Evolutionary conservation across 2,888 invertebrate species (phyloP), one percentile per base, ranked within the genome.

Genomic region (Drosophila limbata): DNA sequence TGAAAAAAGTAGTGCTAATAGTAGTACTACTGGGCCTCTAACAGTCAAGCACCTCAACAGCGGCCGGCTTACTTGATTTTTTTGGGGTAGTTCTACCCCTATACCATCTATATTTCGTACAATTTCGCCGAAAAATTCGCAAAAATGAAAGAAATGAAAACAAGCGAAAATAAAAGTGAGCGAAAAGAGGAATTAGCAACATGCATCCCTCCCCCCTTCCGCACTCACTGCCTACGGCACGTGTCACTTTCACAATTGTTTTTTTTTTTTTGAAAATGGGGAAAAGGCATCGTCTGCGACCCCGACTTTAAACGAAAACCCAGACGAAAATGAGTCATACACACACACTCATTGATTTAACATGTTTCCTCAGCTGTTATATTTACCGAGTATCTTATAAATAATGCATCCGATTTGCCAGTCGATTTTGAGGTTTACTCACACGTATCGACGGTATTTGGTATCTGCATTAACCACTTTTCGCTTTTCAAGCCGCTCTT

Each of bases 201-300:
- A 37, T 50, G 57, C 28, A 35, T 4, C 37, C 33, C 51, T 15
- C 15, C 5, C 60, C 45, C 31, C n/a, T 10, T 6, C 33, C 6
- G 8, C 44, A 21, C 35, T 25, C 11, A 13, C 4, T 25, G 40
- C 19, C 21, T 42, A 19, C 6, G 48, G 69, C 84, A 79, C 85
- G 85, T 88, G 82, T 73, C 82, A 85, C 85, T 88, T 88, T 83
- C 83, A 77, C 88, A 82, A 85, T 71, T 68, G 56, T 48, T 8
- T 47, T 25, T 47, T n/a, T 45, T 62, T 15, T 44, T 28, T n/a
- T 31, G n/a, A 35, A 51, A 28, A 69, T 60, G 37, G 35, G 76
- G 47, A 55, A 53, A 72, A 75, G 59, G 50, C 52, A 65, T 11
- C 42, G 42, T 42, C 42, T 11, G 19, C 19, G 17, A 19, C 48